Conservation (phyloP, 2,797 vertebrate species). For the Hipposideros larvatus region DNA sequence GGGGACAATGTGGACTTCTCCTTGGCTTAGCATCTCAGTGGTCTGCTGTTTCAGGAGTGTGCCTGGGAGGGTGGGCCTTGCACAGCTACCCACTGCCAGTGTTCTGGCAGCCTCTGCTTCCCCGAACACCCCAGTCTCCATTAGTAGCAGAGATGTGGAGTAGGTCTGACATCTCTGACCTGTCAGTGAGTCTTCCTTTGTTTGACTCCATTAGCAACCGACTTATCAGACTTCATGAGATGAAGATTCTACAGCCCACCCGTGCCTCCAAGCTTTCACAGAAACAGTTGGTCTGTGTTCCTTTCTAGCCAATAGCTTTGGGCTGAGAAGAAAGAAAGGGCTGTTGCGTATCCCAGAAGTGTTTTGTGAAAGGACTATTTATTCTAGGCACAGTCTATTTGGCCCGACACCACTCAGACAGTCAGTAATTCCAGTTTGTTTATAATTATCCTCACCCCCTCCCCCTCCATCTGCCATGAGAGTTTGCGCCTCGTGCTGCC, state of each 20-base stretch:
- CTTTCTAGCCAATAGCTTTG: constrained; percentile 1
- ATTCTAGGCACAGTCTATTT: constrained; percentile 68
- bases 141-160: neutral
- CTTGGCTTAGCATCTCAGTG: neutral
- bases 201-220: constrained; percentile 64
- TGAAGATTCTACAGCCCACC: neutral
- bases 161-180: neutral
- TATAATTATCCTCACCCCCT: constrained; percentile 61
- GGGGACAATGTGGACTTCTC: neutral
- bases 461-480: constrained; percentile 80
- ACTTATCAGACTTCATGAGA: neutral
- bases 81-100: rapidly evolving
- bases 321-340: constrained; percentile 24
- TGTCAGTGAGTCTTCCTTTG: neutral
- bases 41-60: neutral
- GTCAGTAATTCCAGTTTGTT: constrained; percentile 79
- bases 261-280: neutral
- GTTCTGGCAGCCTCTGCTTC: neutral
- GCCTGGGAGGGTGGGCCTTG: neutral
- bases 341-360: neutral
- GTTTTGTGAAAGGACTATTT: constrained; percentile 41
- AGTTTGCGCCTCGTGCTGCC: constrained; percentile 67
- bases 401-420: constrained; percentile 52
- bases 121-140: neutral
- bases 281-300: constrained; percentile 1